These are phyloP conservation scores for Popillia japonica DNA, from an alignment of 1,140 invertebrate species.

Conservation along the genomic window DNA sequence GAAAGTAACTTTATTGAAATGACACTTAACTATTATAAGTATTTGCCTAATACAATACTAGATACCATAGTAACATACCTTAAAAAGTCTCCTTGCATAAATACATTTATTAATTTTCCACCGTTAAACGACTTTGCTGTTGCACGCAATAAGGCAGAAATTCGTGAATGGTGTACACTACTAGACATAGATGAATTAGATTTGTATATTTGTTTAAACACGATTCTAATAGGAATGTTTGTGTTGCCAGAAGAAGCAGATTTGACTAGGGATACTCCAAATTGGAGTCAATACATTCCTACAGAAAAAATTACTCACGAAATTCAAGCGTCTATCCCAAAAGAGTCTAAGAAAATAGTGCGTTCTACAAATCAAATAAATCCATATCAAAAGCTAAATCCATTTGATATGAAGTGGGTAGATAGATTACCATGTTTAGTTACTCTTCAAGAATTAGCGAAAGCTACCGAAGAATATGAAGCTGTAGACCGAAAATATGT, in stretches of 20 bases:
- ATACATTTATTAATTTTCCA: not conserved
- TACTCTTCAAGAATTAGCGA: not conserved
- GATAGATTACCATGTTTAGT: not conserved
- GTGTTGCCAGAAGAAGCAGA: not conserved
- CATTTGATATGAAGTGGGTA: constrained; percentile 28
- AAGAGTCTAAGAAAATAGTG: not conserved
- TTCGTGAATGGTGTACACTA: not conserved
- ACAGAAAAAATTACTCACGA: not conserved
- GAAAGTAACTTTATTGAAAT: constrained; percentile 36
- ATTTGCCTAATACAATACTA: constrained; percentile 23
- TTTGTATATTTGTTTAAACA: not conserved
- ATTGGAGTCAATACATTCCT: not conserved
- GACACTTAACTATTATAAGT: constrained; percentile 26
- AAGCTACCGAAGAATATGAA: constrained; percentile 2
- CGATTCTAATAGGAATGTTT: constrained; percentile 34
- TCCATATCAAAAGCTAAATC: not conserved
- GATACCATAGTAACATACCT: constrained; percentile 2
- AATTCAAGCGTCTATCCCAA: constrained; percentile 10
- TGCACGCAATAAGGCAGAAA: not conserved
- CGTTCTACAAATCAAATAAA: not conserved
- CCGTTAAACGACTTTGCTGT: not conserved
- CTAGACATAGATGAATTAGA: constrained; percentile 5
- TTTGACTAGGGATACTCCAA: not conserved
- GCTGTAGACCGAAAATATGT: constrained; percentile 21
- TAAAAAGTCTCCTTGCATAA: constrained; percentile 1